Percentiles rank a stretch among this genome's conserved stretches.
These are phyloP conservation scores for Petrocephalus schoutedeni DNA, from an alignment of 2,797 vertebrate species.

Conservation along the genomic window DNA sequence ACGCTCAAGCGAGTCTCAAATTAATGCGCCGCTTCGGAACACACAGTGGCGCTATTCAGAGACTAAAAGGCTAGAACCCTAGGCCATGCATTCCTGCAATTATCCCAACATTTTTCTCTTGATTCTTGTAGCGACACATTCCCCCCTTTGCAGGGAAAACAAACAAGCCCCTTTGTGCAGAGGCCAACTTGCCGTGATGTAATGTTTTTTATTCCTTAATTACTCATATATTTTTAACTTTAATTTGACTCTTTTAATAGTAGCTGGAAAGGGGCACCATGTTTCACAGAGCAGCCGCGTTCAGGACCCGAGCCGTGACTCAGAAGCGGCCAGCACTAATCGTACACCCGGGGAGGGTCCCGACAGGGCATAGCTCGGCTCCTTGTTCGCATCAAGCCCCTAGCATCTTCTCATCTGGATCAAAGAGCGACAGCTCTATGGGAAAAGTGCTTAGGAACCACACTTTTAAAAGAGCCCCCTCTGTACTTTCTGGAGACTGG, in stretches of 20 bases:
- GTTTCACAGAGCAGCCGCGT: constrained; percentile 35
- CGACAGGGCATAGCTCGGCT: constrained; percentile 33
- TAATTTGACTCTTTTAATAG: constrained; percentile 32
- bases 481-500: constrained; percentile 35
- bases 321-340: constrained; percentile 45
- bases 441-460: constrained; percentile 36
- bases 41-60: constrained; percentile 26
- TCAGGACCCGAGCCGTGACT: constrained; percentile 33
- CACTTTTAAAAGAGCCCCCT: neutral
- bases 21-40: constrained; percentile 46
- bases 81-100: constrained; percentile 31
- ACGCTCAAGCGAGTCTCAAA: constrained; percentile 45
- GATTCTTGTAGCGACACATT: neutral
- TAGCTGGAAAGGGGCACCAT: constrained; percentile 42
- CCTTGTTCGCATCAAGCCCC: constrained; percentile 39
- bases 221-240: constrained; percentile 10
- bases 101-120: constrained; percentile 27
- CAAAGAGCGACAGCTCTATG: constrained; percentile 44
- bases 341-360: constrained; percentile 37
- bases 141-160: neutral
- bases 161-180: constrained; percentile 5
- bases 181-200: constrained; percentile 22
- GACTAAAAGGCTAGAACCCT: constrained; percentile 38
- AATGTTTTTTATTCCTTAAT: constrained; percentile 13
- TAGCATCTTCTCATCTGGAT: constrained; percentile 46